Conservation (phyloP, 2,113 vertebrate species). For the Phrynosoma platyrhinos region DNA sequence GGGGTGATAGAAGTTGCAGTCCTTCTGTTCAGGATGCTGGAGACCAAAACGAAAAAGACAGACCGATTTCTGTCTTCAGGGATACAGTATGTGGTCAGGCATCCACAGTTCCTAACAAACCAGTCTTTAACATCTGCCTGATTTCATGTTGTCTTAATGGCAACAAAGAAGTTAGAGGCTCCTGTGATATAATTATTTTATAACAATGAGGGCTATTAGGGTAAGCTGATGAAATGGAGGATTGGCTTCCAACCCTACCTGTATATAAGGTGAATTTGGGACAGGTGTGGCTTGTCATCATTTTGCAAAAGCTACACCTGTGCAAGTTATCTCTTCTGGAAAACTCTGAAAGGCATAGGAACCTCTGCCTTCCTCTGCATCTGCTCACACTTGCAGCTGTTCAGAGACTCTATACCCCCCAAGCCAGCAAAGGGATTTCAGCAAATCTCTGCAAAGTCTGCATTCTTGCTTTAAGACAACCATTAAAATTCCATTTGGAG, state of each 20-base stretch:
- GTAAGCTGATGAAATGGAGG: background rate
- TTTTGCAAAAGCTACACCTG: background rate
- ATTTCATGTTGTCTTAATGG: too few relatives aligned
- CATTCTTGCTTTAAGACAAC: slow-evolving; percentile 43
- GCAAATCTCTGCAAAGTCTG: background rate
- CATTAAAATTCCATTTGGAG: slow-evolving; percentile 33
- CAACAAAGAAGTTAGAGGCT: too few relatives aligned
- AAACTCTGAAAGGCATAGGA: background rate
- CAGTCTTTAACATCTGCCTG: background rate
- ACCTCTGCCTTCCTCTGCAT: background rate
- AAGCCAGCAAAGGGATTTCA: background rate
- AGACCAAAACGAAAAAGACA: background rate
- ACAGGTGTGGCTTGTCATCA: background rate
- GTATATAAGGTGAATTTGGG: background rate
- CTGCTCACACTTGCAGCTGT: slow-evolving; percentile 4
- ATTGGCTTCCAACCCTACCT: background rate
- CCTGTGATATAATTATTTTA: background rate
- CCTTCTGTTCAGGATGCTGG: background rate
- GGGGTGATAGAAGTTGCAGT: background rate
- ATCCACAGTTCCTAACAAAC: background rate
- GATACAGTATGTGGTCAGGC: background rate
- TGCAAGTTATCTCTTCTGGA: background rate
- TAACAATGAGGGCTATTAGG: background rate
- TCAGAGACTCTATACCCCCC: background rate
- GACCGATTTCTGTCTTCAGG: background rate